Base-by-base conservation (phyloP, 2,113 vertebrate species). In the Pelmatolapia mariae region DNA sequence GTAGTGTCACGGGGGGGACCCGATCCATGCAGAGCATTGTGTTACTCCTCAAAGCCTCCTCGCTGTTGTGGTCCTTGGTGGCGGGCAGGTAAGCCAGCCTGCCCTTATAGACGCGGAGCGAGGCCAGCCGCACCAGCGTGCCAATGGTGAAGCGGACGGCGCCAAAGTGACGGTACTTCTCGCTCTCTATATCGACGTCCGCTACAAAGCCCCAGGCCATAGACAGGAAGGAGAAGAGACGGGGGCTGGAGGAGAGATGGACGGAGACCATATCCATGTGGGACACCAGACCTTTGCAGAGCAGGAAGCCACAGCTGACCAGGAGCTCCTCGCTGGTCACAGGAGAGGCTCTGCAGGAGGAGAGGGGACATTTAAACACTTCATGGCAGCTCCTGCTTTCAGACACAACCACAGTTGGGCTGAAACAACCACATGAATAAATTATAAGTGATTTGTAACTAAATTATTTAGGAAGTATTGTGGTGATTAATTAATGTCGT, bases 141-240 rank as follows among this genome's bases (percentile, higher is more conserved):
- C 98, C 97, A 52, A 99, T 33, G 0, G 98, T 97, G 95, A 99
- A 99, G 66, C 98, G 98, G 4, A 96, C 95, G 0, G 96, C 96
- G 7, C 98, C 98, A 2, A 97, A 93, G 24, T 94, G 93, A 2
- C 98, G 97, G 85, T 98, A 98, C 96, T 97, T 98, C 96, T 99
- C 98, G 0, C 98, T 99, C 91, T 98, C 98, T 3, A 99, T 95
- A 92, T 99, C 98, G 68, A 99, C 98, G 0, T 99, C 98, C 0
- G 98, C 98, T n/a, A 99, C 96, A 10, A 99, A 98, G 89, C 98
- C 98, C 98, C 98, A 99, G 68, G 98, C 96, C 19, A 98, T 94
- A 52, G 97, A 97, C 2, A 98, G 97, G 92, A 98, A 97, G 33
- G 97, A 98, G 95, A 97, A 98, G 91, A 97, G 81, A 7, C 93